These are phyloP conservation scores for Silurus aristotelis DNA, from an alignment of 2,797 vertebrate genomes.

Conservation along the genomic window DNA sequence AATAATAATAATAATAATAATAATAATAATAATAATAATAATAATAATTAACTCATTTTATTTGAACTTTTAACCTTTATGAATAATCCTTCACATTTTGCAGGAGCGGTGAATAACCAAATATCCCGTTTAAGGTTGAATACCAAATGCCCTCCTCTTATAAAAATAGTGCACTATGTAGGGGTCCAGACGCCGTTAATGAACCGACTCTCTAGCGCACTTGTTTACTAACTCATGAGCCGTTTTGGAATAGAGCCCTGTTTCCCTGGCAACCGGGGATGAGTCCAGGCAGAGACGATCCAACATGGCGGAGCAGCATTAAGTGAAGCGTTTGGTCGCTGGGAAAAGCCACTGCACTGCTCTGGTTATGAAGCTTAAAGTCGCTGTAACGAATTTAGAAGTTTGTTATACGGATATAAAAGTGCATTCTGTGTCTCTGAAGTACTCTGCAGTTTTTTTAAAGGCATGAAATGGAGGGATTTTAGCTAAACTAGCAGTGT, in stretches of 20 bases:
- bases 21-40: no score
- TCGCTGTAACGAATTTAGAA: neutral
- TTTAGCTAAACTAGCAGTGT: neutral
- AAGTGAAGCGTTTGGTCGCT: neutral
- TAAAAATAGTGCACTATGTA: neutral
- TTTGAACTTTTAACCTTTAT: neutral
- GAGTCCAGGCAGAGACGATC: slow-evolving; percentile 8
- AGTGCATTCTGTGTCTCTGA: neutral
- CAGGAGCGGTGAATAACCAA: neutral
- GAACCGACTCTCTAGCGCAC: neutral
- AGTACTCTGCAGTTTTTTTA: neutral
- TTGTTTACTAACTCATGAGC: neutral
- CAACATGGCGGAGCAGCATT: slow-evolving; percentile 29
- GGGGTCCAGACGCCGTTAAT: neutral
- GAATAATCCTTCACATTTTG: neutral
- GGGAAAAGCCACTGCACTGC: no score
- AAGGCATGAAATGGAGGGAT: neutral
- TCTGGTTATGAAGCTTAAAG: neutral
- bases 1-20: no score
- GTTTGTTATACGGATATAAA: neutral
- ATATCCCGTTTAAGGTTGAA: neutral
- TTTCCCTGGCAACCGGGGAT: slow-evolving; percentile 43
- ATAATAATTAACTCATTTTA: no score
- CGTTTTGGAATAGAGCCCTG: neutral
- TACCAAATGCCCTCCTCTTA: neutral